Base-by-base conservation (phyloP, 2,797 vertebrate genomes). In the Mus minutoides region DNA sequence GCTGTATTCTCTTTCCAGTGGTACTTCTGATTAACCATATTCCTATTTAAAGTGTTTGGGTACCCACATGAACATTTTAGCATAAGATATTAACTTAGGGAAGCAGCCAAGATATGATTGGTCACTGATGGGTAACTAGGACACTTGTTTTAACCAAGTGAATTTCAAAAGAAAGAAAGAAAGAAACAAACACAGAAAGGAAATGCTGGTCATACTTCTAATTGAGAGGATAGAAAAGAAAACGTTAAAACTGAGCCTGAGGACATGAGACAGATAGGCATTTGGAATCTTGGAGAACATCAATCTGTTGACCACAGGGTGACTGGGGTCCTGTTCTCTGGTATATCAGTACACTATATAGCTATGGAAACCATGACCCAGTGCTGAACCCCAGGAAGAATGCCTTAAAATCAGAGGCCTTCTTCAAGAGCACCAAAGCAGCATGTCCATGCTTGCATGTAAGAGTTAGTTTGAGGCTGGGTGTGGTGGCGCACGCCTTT, bases 391-490 rank as follows among this genome's bases (percentile, higher is more conserved):
- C 99, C 13, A 98, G 99, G 87, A 99, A 99, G 98, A 99, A 52
- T n/a, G 96, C 99, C 99, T 19, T 99, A 99, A 21, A 99, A 99
- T 52, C 99, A 99, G 99, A 99, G 99, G 96, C 99, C 99, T 97
- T 16, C 99, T 99, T 69, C 99, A 99, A 97, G 99, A 99, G 99
- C 98, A 99, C 99, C 97, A 99, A 46, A 99, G 99, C 99, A 97
- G 99, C 99, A 98, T 99, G 99, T 98, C 99, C 99, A 98, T 99
- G 99, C 98, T 99, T 99, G 99, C 98, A 99, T 99, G 99, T 99
- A 99, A 98, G 99, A 99, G 98, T 99, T 99, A 99, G 99, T 96
- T 98, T 99, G 52, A 99, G n/a, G n/a, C n/a, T n/a, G n/a, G n/a
- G n/a, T n/a, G n/a, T n/a, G n/a, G n/a, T n/a, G n/a, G n/a, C n/a